phyloP scores from a whole-genome alignment of 2,888 invertebrate genomes.

The Apodemia hepburni region DNA sequence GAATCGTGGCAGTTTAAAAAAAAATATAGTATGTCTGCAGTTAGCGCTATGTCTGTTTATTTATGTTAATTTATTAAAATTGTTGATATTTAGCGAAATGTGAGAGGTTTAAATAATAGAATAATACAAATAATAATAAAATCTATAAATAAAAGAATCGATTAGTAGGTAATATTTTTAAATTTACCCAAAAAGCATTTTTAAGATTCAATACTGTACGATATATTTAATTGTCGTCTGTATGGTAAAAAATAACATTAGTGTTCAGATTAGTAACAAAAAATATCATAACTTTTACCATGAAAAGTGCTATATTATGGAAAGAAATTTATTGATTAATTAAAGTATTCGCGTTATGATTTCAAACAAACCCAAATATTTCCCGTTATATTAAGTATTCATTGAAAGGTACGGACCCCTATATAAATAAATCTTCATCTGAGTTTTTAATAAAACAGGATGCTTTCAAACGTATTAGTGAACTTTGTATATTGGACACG shows the following conservation, averaged over 20 bases:
- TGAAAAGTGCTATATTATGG: no score
- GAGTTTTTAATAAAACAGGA: constrained; percentile 35
- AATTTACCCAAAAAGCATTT: no score
- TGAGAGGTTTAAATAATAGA: no score
- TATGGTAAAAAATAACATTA: no score
- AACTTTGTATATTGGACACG: constrained; percentile 40
- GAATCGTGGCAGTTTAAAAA: not conserved
- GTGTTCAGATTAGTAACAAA: no score
- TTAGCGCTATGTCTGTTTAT: not conserved
- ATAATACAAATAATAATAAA: no score
- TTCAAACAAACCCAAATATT: not conserved
- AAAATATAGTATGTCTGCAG: not conserved
- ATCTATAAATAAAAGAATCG: no score
- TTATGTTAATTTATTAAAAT: constrained; percentile 4
- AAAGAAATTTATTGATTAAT: no score
- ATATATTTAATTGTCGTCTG: no score
- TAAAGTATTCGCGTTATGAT: not conserved
- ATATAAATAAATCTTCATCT: constrained; percentile 30
- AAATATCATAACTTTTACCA: no score
- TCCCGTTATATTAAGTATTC: constrained; percentile 1
- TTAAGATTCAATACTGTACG: no score
- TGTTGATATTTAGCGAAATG: not conserved
- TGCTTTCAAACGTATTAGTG: constrained; percentile 28
- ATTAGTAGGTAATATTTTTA: no score
- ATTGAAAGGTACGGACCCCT: constrained; percentile 8